phyloP scores from a whole-genome alignment of 2,113 vertebrate genomes.

The Morone saxatilis region DNA sequence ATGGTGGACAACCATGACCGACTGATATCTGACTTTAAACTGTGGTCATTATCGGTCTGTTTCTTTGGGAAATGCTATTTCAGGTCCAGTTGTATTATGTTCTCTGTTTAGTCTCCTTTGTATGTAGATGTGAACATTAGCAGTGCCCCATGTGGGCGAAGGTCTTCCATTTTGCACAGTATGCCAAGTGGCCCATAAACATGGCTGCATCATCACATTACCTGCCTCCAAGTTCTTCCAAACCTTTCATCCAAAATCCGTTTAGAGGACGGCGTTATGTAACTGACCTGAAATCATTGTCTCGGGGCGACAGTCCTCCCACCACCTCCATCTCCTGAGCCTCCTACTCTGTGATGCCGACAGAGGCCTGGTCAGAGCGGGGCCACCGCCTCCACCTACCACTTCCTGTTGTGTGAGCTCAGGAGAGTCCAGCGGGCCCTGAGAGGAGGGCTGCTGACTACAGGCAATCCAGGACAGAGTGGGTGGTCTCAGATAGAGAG shows the following conservation, averaged over 20 bases:
- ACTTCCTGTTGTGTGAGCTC: constrained; percentile 17
- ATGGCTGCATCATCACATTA: constrained; percentile 25
- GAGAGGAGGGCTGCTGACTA: background rate
- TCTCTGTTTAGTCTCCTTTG: background rate
- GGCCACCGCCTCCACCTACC: constrained; percentile 26
- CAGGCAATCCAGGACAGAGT: constrained; percentile 21
- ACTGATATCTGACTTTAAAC: background rate
- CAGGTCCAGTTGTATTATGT: background rate
- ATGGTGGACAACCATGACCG: background rate
- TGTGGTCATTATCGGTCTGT: background rate
- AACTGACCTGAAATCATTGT: constrained; percentile 37
- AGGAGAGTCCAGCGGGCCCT: background rate
- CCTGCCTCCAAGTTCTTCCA: constrained; percentile 21
- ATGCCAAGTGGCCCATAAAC: background rate
- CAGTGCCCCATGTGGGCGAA: constrained; percentile 8
- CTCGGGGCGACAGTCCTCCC: constrained; percentile 34
- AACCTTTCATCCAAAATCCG: constrained; percentile 21
- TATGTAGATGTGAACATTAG: constrained; percentile 13
- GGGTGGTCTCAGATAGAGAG: constrained; percentile 15
- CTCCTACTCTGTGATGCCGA: constrained; percentile 18
- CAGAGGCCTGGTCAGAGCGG: constrained; percentile 35
- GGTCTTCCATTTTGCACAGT: constrained; percentile 16
- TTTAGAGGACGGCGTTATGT: constrained; percentile 4
- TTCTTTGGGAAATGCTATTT: background rate
- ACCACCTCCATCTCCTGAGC: constrained; percentile 31